These are phyloP conservation scores for Heliconius hewitsoni DNA, from an alignment of 1,140 invertebrate genomes.

Conservation along the genomic window DNA sequence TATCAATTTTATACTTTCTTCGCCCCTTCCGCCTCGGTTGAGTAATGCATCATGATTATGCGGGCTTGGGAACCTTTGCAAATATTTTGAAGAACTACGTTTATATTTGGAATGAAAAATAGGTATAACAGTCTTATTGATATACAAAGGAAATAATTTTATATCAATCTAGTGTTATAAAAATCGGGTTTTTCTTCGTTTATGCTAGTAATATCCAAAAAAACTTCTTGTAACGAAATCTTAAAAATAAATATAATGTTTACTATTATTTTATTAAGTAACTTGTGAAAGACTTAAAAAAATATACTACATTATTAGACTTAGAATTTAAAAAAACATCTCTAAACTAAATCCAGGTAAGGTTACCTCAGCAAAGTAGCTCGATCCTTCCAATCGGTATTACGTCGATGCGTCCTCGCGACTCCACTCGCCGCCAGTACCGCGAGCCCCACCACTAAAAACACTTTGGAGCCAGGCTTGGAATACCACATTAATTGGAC, in stretches of 20 bases:
- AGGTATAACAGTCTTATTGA: too few relatives aligned
- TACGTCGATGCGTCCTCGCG: conserved; percentile 86
- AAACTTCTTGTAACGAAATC: too few relatives aligned
- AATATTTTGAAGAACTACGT: not conserved
- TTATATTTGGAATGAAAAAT: not conserved
- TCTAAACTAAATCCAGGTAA: not conserved
- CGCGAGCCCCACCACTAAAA: conserved; percentile 79
- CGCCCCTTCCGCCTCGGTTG: not conserved
- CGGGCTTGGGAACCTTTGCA: not conserved
- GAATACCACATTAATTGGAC: conserved; percentile 84
- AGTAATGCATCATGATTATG: conserved; percentile 12
- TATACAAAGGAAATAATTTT: too few relatives aligned
- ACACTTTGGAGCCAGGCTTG: conserved; percentile 77
- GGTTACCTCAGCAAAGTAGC: conserved; percentile 87
- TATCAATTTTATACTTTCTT: conserved; percentile 9
- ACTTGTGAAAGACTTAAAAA: too few relatives aligned
- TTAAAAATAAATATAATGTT: too few relatives aligned
- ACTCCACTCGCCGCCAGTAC: conserved; percentile 84
- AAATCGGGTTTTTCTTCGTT: too few relatives aligned
- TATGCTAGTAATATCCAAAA: too few relatives aligned
- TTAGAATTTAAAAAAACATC: too few relatives aligned
- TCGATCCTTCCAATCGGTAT: conserved; percentile 89
- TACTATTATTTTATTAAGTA: too few relatives aligned
- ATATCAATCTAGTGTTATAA: too few relatives aligned
- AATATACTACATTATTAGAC: too few relatives aligned